A percentile compares a stretch with the other conserved stretches of the same genome.
phyloP scores from a whole-genome alignment of 2,113 vertebrate genomes.

The Rhegmatorhina hoffmannsi region DNA sequence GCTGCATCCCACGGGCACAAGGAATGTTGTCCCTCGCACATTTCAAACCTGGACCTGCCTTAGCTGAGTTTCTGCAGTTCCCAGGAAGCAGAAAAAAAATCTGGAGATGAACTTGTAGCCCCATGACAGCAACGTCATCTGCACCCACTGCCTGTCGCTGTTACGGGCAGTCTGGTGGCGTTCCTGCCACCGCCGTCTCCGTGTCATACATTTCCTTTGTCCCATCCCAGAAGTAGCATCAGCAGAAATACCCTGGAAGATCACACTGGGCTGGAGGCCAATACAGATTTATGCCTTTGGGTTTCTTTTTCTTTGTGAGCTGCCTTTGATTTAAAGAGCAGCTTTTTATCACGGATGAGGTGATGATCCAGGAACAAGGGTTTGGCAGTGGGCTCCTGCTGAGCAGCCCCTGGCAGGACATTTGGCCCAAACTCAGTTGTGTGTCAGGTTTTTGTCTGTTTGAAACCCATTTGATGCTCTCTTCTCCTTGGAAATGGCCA shows the following conservation, averaged over 20 bases:
- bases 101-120: conserved; percentile 10
- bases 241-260: conserved; percentile 43
- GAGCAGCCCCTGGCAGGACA: conserved; percentile 46
- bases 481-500: conserved; percentile 9
- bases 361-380: conserved; percentile 22
- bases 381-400: conserved; percentile 35
- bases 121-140: not conserved
- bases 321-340: conserved; percentile 58
- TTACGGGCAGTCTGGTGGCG: conserved; percentile 11
- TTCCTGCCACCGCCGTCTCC: conserved; percentile 6
- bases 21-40: accelerated
- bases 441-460: not conserved
- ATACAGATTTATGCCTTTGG: conserved; percentile 34
- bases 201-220: conserved; percentile 4
- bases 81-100: not conserved
- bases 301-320: not conserved
- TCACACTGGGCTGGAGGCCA: conserved; percentile 42
- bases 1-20: accelerated
- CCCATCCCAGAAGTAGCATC: conserved; percentile 49
- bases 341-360: conserved; percentile 13
- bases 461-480: not conserved
- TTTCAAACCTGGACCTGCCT: not conserved
- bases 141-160: not conserved
- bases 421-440: conserved; percentile 10
- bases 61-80: not conserved